Evolutionary conservation across 2,113 vertebrate genomes (phyloP).

Genomic region (Crotophaga sulcirostris): DNA sequence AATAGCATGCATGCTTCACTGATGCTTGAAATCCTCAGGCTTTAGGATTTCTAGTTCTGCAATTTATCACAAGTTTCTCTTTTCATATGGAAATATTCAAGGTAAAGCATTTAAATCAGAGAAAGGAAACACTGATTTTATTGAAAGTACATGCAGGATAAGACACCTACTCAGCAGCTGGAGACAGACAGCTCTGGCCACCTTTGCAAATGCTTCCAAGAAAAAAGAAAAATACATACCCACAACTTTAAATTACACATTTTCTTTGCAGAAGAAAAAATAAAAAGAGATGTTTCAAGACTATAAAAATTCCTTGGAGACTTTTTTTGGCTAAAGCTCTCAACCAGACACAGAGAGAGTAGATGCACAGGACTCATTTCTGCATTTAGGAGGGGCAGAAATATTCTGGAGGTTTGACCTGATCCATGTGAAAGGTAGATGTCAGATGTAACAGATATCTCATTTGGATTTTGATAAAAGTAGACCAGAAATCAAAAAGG

Average conservation of each 20-base stretch:
- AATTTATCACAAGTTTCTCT: background rate
- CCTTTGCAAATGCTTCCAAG: background rate
- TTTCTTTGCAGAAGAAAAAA: background rate
- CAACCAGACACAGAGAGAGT: background rate
- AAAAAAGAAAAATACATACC: background rate
- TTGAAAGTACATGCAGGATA: background rate
- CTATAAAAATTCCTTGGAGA: background rate
- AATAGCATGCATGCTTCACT: background rate
- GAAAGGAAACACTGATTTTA: background rate
- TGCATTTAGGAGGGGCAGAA: background rate
- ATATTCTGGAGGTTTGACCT: background rate
- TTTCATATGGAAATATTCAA: constrained; percentile 34
- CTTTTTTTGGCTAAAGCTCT: background rate
- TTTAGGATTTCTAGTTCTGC: background rate
- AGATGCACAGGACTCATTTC: background rate
- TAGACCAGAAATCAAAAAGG: background rate
- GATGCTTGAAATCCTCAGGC: background rate
- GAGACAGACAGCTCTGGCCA: background rate
- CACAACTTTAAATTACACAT: background rate
- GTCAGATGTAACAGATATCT: background rate
- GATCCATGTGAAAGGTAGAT: background rate
- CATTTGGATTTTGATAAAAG: background rate
- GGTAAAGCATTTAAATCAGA: background rate
- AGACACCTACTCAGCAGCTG: background rate
- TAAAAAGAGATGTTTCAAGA: background rate